Percentiles rank a stretch among this genome's conserved stretches.
phyloP scores from a whole-genome alignment of 1,140 invertebrate species.

The Bombus superbus region DNA sequence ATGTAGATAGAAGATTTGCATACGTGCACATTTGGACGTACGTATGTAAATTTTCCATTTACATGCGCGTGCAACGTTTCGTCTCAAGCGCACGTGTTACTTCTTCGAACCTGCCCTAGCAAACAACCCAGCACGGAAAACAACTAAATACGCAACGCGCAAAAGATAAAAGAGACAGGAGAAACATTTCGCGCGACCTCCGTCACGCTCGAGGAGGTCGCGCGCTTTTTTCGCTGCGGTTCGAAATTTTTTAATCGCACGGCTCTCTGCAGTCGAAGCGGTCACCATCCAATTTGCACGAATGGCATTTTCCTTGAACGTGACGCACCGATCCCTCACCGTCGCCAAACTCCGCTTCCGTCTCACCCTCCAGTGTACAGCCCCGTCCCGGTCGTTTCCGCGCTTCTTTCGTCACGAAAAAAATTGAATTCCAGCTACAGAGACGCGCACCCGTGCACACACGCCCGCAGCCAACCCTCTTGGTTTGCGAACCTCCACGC shows the following conservation, averaged over 20 bases:
- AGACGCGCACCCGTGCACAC: constrained; percentile 24
- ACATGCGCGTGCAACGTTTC: no score
- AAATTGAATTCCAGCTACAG: constrained; percentile 63
- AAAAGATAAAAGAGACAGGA: no score
- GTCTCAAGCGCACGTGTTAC: not conserved
- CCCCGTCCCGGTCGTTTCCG: constrained; percentile 45
- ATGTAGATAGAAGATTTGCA: no score
- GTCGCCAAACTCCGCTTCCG: not conserved
- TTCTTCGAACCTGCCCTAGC: no score
- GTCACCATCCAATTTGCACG: constrained; percentile 80
- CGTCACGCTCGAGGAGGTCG: constrained; percentile 26
- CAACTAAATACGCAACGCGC: not conserved
- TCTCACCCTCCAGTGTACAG: constrained; percentile 15
- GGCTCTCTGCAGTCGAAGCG: constrained; percentile 70
- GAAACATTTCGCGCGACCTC: not conserved
- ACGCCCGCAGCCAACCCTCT: not conserved
- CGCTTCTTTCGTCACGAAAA: constrained; percentile 66
- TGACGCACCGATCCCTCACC: constrained; percentile 51
- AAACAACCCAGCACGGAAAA: not conserved
- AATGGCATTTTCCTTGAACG: constrained; percentile 79
- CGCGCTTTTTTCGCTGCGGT: constrained; percentile 57
- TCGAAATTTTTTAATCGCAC: constrained; percentile 82
- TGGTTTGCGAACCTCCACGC: not conserved
- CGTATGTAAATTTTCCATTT: no score
- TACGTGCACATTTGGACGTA: no score